Evolutionary conservation across 2,888 invertebrate species (phyloP).

Genomic region (Pyrgus malvae): DNA sequence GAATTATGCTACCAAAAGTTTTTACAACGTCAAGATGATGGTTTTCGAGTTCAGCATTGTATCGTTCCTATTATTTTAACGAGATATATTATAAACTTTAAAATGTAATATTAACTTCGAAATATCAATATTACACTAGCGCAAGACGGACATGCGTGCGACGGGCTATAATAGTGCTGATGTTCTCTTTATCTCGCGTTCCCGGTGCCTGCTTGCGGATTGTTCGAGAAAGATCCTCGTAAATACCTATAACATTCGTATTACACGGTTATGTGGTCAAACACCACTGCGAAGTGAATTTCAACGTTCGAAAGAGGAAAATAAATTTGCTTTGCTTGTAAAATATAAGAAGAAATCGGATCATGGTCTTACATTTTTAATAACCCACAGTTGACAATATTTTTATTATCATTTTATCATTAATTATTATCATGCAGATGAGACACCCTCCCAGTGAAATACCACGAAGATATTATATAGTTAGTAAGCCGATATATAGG

Average conservation of each 20-base stretch:
- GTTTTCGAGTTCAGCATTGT: background rate
- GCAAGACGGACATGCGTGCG: conserved; percentile 66
- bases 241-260: conserved; percentile 52
- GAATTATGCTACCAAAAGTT: too few species aligned
- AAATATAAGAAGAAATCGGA: too few species aligned
- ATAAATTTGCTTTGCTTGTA: background rate
- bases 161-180: conserved; percentile 79
- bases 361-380: too few species aligned
- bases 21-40: too few species aligned
- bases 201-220: conserved; percentile 75
- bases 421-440: too few species aligned
- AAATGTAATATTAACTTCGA: background rate
- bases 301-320: background rate
- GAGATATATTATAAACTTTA: too few species aligned
- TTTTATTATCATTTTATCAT: too few species aligned
- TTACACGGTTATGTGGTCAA: conserved; percentile 16
- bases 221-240: conserved; percentile 51
- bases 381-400: too few species aligned
- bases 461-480: too few species aligned
- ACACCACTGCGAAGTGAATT: background rate
- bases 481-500: too few species aligned
- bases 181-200: conserved; percentile 78
- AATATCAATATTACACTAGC: conserved; percentile 46
- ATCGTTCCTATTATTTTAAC: background rate
- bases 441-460: too few species aligned